Base-by-base conservation (phyloP, 2,797 vertebrate genomes). In the Brachymystax lenok region DNA sequence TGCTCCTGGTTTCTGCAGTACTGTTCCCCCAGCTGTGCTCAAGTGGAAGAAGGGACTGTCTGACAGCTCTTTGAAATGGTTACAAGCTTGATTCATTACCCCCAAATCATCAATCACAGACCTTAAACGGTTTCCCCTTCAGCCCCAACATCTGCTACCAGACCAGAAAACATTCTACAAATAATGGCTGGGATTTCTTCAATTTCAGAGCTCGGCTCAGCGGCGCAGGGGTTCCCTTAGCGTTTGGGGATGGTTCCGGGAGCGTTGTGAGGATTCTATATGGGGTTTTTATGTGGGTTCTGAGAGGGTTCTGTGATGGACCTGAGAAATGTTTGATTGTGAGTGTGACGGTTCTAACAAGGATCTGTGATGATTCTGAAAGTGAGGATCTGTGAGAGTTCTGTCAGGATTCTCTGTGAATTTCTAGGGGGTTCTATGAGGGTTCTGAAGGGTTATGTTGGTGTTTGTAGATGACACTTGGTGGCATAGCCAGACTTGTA, bases 141-240 rank as follows among this genome's bases (percentile, higher is more conserved):
- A 94, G 94, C 96, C 94, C 87, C 84, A 91, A 95, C 96, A 96
- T 96, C 95, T 96, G 96, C 92, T 95, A 87, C 92, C 89, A 93
- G 90, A 92, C 86, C 78, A 88, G 84, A 80, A 92, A 93, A 90
- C 87, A 89, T 88, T 92, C 83, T 81, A 91, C 90, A 86, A 91
- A 89, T 93, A 94, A 94, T 93, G 84, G 88, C 87, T 69, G 69
- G 89, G 93, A 94, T 94, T 46, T 94, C 90, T 86, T 88, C 84
- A 89, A 91, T 92, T 93, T 92, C 84, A 88, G 88, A 77, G 68
- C 77, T 73, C 27, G 79, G 80, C 86, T 91, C 84, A 46, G 66
- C 2, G 35, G 16, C 14, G 50, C 69, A 80, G 78, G 74, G 73
- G 80, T 84, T 81, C 77, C 82, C 79, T 70, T 82, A 75, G 83